Base-by-base conservation (phyloP, 2,888 invertebrate species). In the Drosophila quinaria region DNA sequence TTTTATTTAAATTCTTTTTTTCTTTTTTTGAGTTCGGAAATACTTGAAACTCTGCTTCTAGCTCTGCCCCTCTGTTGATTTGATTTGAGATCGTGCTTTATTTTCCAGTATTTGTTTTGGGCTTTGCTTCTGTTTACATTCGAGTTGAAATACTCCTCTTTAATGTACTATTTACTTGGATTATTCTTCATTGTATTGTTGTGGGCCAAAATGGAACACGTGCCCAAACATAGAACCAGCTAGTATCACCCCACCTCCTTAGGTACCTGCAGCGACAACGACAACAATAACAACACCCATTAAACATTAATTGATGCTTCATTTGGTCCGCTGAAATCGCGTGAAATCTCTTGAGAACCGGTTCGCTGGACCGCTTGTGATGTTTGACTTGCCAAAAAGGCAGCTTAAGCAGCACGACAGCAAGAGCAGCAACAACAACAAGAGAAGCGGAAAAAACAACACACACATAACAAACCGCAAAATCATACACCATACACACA, bases 301-400 rank as follows among this genome's bases (percentile, higher is more conserved):
- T 87, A 81, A 78, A 76, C 74, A 65, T 82, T 89, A 85, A 89
- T 89, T 89, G 89, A 87, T 87, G 84, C 79, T 76, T 84, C 85
- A 80, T 68, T 69, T 77, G 80, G 35, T 51, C 17, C 41, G 73
- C 29, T 63, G 78, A 61, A 62, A 62, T 82, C 89, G 82, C 89
- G 85, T 85, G 88, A 85, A 85, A 87, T 85, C 89, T 85, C 88
- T 85, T 85, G 88, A 85, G 83, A 85, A 85, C 85, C 85, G 89
- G 85, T 85, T 87, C 42, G 64, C 35, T 60, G 54, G 42, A 60
- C 15, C 56, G 52, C 35, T 39, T 25, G 54, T 25, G 54, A 74
- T 65, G 74, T 78, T 79, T 81, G 68, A 68, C 25, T 79, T 74
- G 75, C 64, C 75, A 79, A 76, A 79, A 74, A 79, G 60, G 22